These are phyloP conservation scores for Epizoanthus stellaris DNA, from an alignment of 92 coral and sea anemone species.

Conservation along the genomic window DNA sequence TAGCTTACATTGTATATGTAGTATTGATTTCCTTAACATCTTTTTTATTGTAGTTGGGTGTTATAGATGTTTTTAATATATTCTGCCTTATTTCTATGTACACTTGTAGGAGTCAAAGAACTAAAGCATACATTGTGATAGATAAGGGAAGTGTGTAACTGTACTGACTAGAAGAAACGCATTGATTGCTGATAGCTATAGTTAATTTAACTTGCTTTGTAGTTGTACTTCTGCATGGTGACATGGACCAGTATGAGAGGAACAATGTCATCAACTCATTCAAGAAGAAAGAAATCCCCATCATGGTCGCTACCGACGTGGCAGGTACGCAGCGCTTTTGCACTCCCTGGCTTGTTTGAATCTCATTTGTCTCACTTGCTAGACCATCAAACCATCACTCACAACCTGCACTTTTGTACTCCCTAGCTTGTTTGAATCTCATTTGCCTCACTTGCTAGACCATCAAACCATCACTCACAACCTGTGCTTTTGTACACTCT, in stretches of 20 bases:
- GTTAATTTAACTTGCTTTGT: not conserved
- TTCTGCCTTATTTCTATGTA: too few relatives aligned
- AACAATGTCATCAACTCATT: conserved; percentile 91
- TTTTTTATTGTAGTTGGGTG: too few relatives aligned
- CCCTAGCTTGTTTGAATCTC: not conserved
- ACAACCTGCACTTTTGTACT: too few relatives aligned
- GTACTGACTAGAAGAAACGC: not conserved
- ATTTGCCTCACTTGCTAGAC: not conserved
- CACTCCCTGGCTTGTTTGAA: not conserved
- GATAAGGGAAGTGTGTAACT: not conserved
- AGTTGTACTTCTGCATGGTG: conserved; percentile 95
- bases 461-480: too few relatives aligned
- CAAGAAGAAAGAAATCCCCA: conserved; percentile 90
- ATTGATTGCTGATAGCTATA: not conserved
- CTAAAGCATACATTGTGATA: too few relatives aligned
- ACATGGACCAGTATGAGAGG: conserved; percentile 99
- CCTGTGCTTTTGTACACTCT: not conserved
- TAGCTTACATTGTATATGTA: too few relatives aligned
- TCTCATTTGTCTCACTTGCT: not conserved
- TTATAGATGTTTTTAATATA: too few relatives aligned
- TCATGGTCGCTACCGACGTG: conserved; percentile 96
- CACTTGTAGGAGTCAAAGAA: too few relatives aligned
- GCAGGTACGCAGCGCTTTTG: conserved; percentile 70
- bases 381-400: too few relatives aligned
- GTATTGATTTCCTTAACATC: too few relatives aligned